Evolutionary conservation across 2,113 vertebrate genomes (phyloP), one percentile per base, ranked within the genome.

Genomic region (Atrichornis clamosus): DNA sequence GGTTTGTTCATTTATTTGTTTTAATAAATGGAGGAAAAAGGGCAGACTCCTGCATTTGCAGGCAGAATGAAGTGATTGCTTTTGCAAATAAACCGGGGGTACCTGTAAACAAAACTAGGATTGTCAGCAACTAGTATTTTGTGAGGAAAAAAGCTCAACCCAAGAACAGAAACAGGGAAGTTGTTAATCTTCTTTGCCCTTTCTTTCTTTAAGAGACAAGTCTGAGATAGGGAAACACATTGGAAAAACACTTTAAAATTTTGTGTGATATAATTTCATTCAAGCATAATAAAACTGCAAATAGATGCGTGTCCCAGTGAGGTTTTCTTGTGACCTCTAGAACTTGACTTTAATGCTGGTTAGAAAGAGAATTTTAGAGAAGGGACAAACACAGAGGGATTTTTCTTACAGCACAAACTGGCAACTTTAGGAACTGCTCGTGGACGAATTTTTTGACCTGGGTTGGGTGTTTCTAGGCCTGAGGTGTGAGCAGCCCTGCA

Each of bases 381-480:
- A 68, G n/a, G 28, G n/a, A 52, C n/a, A 77, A 52, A 84, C 7
- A 17, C 0, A 0, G 3, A 15, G 13, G 13, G 17, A 46, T 59
- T 77, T 69, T 80, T 86, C 26, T 53, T 33, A 42, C 26, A 49
- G 26, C 23, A 56, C 17, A 53, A 64, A 53, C 16, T 39, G 19
- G 32, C 5, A 55, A 50, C 11, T 50, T 58, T 47, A 27, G 10
- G 13, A 70, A 70, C 16, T 7, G 10, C 16, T 50, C 0, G 0
- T 9, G 83, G 59, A 50, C 46, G 28, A 46, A 3, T 33, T 80
- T 89, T 85, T 42, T 42, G 18, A 35, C 26, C 35, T 67, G 56
- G 8, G 11, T 6, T 76, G 59, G 32, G 24, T 67, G 19, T 74
- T 93, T 86, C 72, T 58, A 70, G 76, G 30, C 30, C 33, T 63